These are phyloP conservation scores for Gymnocypris eckloni DNA, from an alignment of 2,797 vertebrate species.

Conservation along the genomic window DNA sequence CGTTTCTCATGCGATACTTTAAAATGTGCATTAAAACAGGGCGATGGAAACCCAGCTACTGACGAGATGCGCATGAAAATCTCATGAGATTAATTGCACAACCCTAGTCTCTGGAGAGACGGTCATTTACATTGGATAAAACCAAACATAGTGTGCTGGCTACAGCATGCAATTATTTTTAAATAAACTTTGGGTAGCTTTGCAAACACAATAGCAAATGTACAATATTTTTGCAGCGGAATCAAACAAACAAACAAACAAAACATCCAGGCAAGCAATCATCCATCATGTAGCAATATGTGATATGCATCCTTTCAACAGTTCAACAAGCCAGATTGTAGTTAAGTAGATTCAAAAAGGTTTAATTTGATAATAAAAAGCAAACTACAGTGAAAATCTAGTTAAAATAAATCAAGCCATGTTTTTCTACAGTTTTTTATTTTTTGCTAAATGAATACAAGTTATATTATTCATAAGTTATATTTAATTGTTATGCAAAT, in stretches of 20 bases:
- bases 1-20: no score
- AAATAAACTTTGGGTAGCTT: constrained; percentile 34
- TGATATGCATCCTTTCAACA: neutral
- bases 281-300: neutral
- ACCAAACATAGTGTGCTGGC: constrained; percentile 15
- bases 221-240: constrained; percentile 20
- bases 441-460: neutral
- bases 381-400: neutral
- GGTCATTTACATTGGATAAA: constrained; percentile 10
- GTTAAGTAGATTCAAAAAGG: neutral
- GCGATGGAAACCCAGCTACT: no score
- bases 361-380: neutral
- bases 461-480: neutral
- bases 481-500: neutral
- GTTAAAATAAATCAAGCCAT: neutral
- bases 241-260: constrained; percentile 23
- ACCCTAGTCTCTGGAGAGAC: constrained; percentile 41
- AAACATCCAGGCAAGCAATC: constrained; percentile 15
- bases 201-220: constrained; percentile 13
- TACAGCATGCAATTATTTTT: neutral
- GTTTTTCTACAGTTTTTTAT: neutral
- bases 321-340: neutral
- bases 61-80: no score
- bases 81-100: no score
- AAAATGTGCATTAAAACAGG: no score